phyloP scores from a whole-genome alignment of 2,113 vertebrate species.

The Osmerus mordax region DNA sequence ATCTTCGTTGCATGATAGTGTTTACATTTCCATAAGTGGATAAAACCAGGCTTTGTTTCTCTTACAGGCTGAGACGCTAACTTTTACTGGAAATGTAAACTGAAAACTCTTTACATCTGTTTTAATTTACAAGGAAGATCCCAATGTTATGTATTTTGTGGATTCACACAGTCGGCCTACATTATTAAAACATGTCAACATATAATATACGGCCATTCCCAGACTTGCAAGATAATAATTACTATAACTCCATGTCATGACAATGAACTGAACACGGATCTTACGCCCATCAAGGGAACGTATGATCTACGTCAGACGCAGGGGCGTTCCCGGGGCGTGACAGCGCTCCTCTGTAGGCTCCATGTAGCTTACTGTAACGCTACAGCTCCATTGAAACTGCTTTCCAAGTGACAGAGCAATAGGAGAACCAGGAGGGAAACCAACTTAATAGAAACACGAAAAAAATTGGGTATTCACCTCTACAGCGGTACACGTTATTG shows the following conservation, averaged over 20 bases:
- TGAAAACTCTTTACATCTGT: not conserved
- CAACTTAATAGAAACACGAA: constrained; percentile 39
- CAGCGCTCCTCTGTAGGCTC: constrained; percentile 25
- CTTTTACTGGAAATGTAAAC: too few species aligned
- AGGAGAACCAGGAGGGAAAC: constrained; percentile 56
- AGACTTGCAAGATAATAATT: not conserved
- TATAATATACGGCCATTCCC: not conserved
- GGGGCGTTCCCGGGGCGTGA: constrained; percentile 47
- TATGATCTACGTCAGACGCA: constrained; percentile 53
- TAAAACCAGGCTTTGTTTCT: not conserved
- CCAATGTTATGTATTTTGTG: too few species aligned
- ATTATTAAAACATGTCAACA: not conserved
- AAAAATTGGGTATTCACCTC: constrained; percentile 27
- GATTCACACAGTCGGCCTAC: not conserved
- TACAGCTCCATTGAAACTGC: constrained; percentile 48
- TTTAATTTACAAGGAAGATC: not conserved
- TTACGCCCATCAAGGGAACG: constrained; percentile 42
- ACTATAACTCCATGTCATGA: not conserved
- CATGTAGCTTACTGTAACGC: constrained; percentile 41
- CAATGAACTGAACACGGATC: not conserved
- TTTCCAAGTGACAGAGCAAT: constrained; percentile 28
- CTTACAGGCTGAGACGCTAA: not conserved
- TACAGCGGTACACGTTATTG: not conserved
- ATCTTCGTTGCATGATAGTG: too few species aligned
- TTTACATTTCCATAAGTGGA: too few species aligned